Conservation (phyloP, 1,140 invertebrate genomes). For the Lasaia peninsularis region DNA sequence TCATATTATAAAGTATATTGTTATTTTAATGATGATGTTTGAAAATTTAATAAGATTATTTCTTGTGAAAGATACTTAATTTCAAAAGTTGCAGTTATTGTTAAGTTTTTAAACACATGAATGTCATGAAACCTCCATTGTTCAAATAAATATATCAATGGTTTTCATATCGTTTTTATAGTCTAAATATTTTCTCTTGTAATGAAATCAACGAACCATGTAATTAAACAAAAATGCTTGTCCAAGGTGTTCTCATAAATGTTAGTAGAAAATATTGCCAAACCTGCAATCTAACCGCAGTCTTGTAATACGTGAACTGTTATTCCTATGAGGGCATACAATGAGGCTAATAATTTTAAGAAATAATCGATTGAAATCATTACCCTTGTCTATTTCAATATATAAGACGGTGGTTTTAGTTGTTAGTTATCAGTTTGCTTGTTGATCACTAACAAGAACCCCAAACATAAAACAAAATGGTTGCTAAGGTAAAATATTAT, state of each 20-base stretch:
- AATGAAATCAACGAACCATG: neutral
- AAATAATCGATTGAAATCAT: slow-evolving; percentile 11
- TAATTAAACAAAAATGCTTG: neutral
- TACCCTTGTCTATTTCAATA: slow-evolving; percentile 35
- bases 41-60: no score
- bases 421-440: slow-evolving; percentile 34
- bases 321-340: slow-evolving; percentile 4
- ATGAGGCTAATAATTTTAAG: slow-evolving; percentile 9
- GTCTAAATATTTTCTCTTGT: neutral
- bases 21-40: no score
- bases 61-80: no score
- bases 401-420: slow-evolving; percentile 36
- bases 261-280: slow-evolving; percentile 22
- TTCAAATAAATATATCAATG: slow-evolving; percentile 28
- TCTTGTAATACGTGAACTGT: slow-evolving; percentile 3
- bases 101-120: no score
- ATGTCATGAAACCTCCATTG: slow-evolving; percentile 24
- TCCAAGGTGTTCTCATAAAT: slow-evolving; percentile 2
- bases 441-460: neutral
- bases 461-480: slow-evolving; percentile 23
- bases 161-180: no score
- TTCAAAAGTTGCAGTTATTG: no score
- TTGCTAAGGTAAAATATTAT: slow-evolving; percentile 34
- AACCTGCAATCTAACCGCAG: neutral
- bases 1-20: no score